Base-by-base conservation (phyloP, 2,888 invertebrate genomes). In the Iphiclides podalirius region DNA sequence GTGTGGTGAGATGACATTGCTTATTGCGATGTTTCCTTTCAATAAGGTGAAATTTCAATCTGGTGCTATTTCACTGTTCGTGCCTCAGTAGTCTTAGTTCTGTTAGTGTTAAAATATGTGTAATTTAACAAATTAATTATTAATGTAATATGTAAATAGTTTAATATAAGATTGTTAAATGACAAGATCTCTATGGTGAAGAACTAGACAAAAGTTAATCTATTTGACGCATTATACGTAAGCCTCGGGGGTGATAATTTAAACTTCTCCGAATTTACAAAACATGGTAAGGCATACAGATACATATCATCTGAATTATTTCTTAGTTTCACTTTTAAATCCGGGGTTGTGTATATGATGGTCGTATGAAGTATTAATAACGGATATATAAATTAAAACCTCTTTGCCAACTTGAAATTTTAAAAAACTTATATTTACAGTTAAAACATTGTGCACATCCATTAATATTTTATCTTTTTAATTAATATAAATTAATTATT, bases 41-140 rank as follows among this genome's bases (percentile, higher is more conserved):
- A 44, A 52, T 58, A 64, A 55, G 59, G 62, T 65, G 58, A 65
- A 61, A 65, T 66, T 64, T 66, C 53, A 57, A 64, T 62, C 64
- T 72, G 86, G 86, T 86, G 86, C 86, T 86, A 84, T 75, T 68
- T 66, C 67, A 85, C 78, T 86, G 86, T 85, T 79, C 67, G 86
- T 86, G 86, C 86, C 86, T 86, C 82, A 66, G 46, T 78, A 71
- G 58, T 58, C 60, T 52, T 59, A 69, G 67, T 63, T 63, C 58
- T 64, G 58, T 68, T 69, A 57, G 58, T 61, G 55, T 61, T 53
- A 61, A 58, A 43, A 15, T 17, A 40, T 1, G 53, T 57, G 50
- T 58, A 51, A 67, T 60, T 67, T 67, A 52, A 52, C 52, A 52
- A 53, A 52, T 28, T 47, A 47, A 41, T 52, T 41, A 36, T 37